These are phyloP conservation scores for Ptychochromis oligacanthus DNA, from an alignment of 2,113 vertebrate species.

Conservation along the genomic window DNA sequence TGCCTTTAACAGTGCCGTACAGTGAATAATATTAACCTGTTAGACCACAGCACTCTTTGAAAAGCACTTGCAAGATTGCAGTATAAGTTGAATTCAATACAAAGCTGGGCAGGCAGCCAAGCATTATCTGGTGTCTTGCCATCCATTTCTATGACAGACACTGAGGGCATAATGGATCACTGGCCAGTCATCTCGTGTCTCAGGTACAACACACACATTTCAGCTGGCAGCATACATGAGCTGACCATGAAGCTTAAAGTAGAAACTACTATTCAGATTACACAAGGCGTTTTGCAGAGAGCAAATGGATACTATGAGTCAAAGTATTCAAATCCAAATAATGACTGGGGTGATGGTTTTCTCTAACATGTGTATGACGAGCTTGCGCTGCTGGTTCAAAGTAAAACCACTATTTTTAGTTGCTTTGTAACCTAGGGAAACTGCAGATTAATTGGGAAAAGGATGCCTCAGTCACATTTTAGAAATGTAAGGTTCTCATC, in stretches of 20 bases:
- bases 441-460: background rate
- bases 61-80: conserved; percentile 23
- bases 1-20: background rate
- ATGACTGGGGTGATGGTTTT: background rate
- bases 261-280: background rate
- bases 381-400: background rate
- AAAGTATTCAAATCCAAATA: background rate
- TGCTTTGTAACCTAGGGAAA: background rate
- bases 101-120: conserved; percentile 46
- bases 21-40: conserved; percentile 16
- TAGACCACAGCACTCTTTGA: conserved; percentile 6
- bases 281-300: background rate
- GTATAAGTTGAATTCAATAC: conserved; percentile 41
- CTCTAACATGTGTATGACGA: background rate
- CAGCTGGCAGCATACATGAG: background rate
- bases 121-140: conserved; percentile 18
- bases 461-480: background rate
- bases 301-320: background rate
- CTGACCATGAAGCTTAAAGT: background rate
- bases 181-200: conserved; percentile 21
- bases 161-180: conserved; percentile 41
- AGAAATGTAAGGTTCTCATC: background rate
- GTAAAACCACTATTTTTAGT: background rate
- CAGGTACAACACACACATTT: conserved; percentile 11
- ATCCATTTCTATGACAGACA: conserved; percentile 45